Conservation (phyloP, 2,113 vertebrate genomes). For the Mionectes macconnelli region DNA sequence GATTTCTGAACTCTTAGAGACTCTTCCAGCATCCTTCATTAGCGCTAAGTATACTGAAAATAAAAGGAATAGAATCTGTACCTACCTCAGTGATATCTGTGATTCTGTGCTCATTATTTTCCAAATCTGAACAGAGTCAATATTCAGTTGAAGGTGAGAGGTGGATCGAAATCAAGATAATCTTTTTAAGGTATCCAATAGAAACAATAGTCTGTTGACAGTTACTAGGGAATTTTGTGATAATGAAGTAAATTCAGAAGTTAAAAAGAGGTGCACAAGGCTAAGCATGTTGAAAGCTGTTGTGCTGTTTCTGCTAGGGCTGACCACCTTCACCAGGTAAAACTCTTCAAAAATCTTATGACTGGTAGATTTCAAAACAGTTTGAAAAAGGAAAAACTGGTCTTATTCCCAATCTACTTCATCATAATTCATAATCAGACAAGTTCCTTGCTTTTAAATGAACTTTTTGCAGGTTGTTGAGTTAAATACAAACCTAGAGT, state of each 20-base stretch:
- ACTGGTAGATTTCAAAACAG: not conserved
- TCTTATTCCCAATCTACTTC: not conserved
- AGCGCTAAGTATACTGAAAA: not conserved
- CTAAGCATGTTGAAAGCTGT: not conserved
- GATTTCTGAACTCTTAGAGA: not conserved
- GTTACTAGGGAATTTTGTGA: not conserved
- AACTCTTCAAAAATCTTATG: not conserved
- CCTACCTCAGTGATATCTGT: not conserved
- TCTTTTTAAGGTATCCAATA: not conserved
- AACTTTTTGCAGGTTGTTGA: not conserved
- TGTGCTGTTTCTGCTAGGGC: not conserved
- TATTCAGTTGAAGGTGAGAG: not conserved
- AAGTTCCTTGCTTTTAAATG: not conserved
- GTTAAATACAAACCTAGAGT: not conserved
- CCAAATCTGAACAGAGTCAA: not conserved
- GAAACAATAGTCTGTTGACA: not conserved
- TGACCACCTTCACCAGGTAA: not conserved
- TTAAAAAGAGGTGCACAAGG: not conserved
- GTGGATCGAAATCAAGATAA: not conserved
- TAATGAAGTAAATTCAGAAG: not conserved
- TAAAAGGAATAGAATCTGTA: not conserved
- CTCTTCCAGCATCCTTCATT: not conserved
- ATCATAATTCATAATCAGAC: not conserved
- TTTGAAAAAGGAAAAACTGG: not conserved
- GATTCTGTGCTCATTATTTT: not conserved